Conservation (phyloP, 2,797 vertebrate species). For the Myoxocephalus aenaeus region DNA sequence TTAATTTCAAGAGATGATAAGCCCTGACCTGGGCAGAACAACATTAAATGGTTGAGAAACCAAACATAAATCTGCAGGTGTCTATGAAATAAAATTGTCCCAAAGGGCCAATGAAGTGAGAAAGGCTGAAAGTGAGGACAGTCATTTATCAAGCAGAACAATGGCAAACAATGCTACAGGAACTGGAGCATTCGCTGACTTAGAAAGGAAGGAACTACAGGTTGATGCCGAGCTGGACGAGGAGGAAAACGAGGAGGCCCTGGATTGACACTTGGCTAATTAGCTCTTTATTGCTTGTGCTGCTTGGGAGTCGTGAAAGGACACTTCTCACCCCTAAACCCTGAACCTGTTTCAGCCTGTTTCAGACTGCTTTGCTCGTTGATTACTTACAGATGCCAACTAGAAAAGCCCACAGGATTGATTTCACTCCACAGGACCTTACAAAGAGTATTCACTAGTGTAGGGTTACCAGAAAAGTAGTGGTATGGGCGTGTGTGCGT, state of each 20-base stretch:
- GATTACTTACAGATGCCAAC: slow-evolving; percentile 75
- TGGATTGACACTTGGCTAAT: not conserved
- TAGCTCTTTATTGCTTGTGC: not conserved
- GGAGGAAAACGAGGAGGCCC: not conserved
- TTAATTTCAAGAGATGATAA: not conserved
- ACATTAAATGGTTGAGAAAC: slow-evolving; percentile 6
- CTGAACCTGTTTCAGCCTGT: slow-evolving; percentile 53
- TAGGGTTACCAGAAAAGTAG: slow-evolving; percentile 22
- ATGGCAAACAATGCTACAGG: slow-evolving; percentile 9
- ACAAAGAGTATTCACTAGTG: slow-evolving; percentile 36
- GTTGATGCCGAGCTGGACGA: not conserved
- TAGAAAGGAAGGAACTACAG: not conserved
- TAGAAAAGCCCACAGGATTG: slow-evolving; percentile 50
- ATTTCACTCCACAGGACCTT: slow-evolving; percentile 35
- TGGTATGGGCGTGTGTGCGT: slow-evolving; percentile 3
- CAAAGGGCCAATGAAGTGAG: not conserved
- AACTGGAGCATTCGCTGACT: not conserved
- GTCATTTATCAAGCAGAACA: slow-evolving; percentile 39
- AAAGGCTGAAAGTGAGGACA: slow-evolving; percentile 18
- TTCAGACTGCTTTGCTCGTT: slow-evolving; percentile 36
- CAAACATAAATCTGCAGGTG: slow-evolving; percentile 33
- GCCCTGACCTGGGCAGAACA: not conserved
- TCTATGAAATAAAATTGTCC: slow-evolving; percentile 7
- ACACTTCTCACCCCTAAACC: slow-evolving; percentile 15
- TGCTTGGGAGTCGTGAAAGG: slow-evolving; percentile 10